phyloP scores from a whole-genome alignment of 2,888 invertebrate species.

The Acronicta alni region DNA sequence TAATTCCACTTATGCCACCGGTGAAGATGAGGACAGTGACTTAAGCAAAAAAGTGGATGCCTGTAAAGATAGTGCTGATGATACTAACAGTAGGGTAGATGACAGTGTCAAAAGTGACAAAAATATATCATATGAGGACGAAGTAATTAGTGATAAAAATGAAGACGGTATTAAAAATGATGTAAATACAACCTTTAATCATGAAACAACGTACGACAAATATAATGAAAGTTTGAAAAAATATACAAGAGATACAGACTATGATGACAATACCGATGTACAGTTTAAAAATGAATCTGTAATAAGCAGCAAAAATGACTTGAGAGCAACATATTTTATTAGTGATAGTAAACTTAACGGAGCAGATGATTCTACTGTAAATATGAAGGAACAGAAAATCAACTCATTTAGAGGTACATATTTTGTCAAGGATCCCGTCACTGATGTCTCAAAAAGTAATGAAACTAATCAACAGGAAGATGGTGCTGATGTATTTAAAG shows the following conservation, averaged over 20 bases:
- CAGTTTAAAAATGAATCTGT: slow-evolving; percentile 34
- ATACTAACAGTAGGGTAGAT: slow-evolving; percentile 7
- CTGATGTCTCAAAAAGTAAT: slow-evolving; percentile 25
- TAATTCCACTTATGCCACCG: slow-evolving; percentile 47
- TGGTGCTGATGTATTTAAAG: slow-evolving; percentile 30
- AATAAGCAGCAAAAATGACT: slow-evolving; percentile 18
- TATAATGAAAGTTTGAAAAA: slow-evolving; percentile 26
- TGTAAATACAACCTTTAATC: slow-evolving; percentile 1
- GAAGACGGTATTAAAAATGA: slow-evolving; percentile 12
- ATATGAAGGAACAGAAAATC: slow-evolving; percentile 31
- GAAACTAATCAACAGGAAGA: slow-evolving; percentile 20
- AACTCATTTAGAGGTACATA: slow-evolving; percentile 58
- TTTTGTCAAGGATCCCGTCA: slow-evolving; percentile 53
- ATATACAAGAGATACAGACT: slow-evolving; percentile 27
- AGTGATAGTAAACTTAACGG: slow-evolving; percentile 36
- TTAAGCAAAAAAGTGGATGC: slow-evolving; percentile 10
- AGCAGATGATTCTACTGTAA: slow-evolving; percentile 11
- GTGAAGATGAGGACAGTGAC: slow-evolving; percentile 53
- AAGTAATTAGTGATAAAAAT: slow-evolving; percentile 11
- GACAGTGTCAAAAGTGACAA: slow-evolving; percentile 11
- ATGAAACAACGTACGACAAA: slow-evolving; percentile 26
- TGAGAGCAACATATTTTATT: slow-evolving; percentile 54
- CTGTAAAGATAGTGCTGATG: slow-evolving; percentile 3
- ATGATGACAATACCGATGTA: slow-evolving; percentile 12
- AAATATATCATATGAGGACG: slow-evolving; percentile 33